Percentiles rank a stretch among this genome's conserved stretches.
phyloP scores from a whole-genome alignment of 2,113 vertebrate species.

The Puntigrus tetrazona region DNA sequence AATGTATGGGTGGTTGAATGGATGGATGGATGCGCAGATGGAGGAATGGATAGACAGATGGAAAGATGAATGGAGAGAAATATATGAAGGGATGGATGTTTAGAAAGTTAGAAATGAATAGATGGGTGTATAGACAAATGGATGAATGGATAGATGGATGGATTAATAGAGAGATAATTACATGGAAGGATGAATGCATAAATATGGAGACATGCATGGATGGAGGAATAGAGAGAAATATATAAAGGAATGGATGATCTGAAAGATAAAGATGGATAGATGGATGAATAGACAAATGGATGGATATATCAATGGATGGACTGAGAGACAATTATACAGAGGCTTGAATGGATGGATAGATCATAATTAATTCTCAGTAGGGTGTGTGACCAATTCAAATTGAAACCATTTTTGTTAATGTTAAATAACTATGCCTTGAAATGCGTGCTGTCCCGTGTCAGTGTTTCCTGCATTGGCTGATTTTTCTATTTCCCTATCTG shows the following conservation, averaged over 20 bases:
- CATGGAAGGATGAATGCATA: no score
- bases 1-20: no score
- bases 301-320: no score
- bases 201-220: neutral
- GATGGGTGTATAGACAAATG: neutral
- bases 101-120: no score
- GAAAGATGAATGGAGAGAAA: no score
- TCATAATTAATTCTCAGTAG: no score
- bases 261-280: neutral
- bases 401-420: neutral
- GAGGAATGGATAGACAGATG: fast-evolving
- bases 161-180: neutral
- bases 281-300: neutral
- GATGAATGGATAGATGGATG: neutral
- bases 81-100: no score
- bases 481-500: constrained; percentile 53
- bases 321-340: no score
- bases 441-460: neutral
- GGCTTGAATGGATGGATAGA: neutral
- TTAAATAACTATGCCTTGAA: neutral
- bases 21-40: no score
- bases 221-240: neutral
- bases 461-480: constrained; percentile 45
- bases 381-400: neutral
- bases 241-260: neutral